phyloP scores from a whole-genome alignment of 2,797 vertebrate species.

The Amazona ochrocephala region DNA sequence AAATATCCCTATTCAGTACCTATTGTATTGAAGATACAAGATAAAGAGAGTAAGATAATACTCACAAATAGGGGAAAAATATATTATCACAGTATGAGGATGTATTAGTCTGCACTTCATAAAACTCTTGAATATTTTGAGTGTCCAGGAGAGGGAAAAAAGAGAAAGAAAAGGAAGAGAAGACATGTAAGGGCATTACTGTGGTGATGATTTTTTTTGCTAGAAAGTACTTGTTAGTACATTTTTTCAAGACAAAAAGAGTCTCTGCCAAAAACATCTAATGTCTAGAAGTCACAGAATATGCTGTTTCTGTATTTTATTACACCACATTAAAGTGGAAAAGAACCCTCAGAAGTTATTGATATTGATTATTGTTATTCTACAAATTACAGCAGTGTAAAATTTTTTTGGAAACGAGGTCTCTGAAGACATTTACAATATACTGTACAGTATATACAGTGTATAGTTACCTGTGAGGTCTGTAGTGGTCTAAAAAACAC shows the following conservation, averaged over 20 bases:
- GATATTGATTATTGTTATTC: neutral
- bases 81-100: neutral
- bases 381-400: neutral
- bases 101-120: neutral
- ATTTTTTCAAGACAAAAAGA: neutral
- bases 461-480: neutral
- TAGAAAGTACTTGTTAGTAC: slow-evolving; percentile 22
- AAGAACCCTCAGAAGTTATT: neutral
- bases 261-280: neutral
- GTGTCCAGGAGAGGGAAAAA: neutral
- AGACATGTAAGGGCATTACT: neutral
- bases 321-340: neutral
- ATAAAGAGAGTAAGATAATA: neutral
- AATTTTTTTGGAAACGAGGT: neutral
- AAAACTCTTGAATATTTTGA: slow-evolving; percentile 15
- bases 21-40: neutral
- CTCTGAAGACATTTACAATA: neutral
- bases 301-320: neutral
- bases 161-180: neutral
- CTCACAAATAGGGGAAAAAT: neutral
- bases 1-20: neutral
- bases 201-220: neutral
- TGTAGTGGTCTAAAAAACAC: neutral
- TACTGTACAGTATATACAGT: neutral
- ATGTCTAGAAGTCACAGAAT: neutral